Evolutionary conservation across 2,888 invertebrate species (phyloP).

Genomic region (Drosophila rellima): DNA sequence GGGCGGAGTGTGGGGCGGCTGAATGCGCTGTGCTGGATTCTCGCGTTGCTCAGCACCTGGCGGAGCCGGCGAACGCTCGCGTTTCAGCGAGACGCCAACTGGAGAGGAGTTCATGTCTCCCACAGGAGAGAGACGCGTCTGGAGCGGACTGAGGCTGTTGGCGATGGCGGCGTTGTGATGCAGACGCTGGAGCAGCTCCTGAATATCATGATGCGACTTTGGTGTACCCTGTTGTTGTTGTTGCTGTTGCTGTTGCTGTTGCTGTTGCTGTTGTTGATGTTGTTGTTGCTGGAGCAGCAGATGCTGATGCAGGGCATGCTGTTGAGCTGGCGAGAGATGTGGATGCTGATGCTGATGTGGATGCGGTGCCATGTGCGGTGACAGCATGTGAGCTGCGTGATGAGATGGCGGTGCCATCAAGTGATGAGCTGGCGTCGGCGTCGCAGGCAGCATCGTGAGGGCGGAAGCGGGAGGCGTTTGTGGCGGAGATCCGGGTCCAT

Average conservation of each 20-base stretch:
- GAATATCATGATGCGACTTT: constrained; percentile 82
- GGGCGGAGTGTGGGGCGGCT: constrained; percentile 84
- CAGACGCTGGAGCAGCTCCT: constrained; percentile 84
- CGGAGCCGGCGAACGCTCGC: constrained; percentile 84
- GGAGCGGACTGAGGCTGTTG: constrained; percentile 78
- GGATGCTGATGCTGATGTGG: constrained; percentile 61
- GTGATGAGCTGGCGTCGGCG: constrained; percentile 66
- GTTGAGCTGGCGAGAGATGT: constrained; percentile 78
- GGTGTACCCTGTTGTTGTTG: constrained; percentile 73
- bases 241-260: constrained; percentile 76
- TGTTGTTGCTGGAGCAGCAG: constrained; percentile 76
- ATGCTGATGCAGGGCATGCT: constrained; percentile 83
- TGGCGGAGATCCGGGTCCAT: constrained; percentile 81
- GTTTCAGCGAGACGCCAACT: constrained; percentile 74
- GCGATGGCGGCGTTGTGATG: constrained; percentile 83
- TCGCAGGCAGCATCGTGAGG: constrained; percentile 60
- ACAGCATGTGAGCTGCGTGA: constrained; percentile 55
- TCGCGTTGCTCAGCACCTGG: constrained; percentile 74
- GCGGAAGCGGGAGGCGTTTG: constrained; percentile 78
- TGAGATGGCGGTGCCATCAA: constrained; percentile 72
- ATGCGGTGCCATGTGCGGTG: constrained; percentile 67
- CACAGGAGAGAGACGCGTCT: constrained; percentile 76
- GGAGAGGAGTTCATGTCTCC: constrained; percentile 40
- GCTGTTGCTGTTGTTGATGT: constrained; percentile 73
- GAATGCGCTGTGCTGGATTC: constrained; percentile 84